Base-by-base conservation (phyloP, 2,113 vertebrate species). In the Ciconia stormi region DNA sequence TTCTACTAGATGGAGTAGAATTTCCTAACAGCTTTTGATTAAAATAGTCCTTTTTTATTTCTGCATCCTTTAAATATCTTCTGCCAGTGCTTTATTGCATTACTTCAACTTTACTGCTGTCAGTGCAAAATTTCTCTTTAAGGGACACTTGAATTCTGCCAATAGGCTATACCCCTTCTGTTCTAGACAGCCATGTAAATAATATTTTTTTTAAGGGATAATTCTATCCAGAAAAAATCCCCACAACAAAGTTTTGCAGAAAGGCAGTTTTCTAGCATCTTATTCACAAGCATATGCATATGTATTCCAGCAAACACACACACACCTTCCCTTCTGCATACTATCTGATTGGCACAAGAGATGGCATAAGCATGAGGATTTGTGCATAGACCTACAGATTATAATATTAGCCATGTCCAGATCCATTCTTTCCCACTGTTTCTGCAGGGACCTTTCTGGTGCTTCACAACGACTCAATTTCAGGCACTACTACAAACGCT, bases 1-100 rank as follows among this genome's bases (percentile, higher is more conserved):
- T 79, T 95, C 69, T 82, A 27, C 30, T 87, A 91, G 92, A 49
- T 69, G 6, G 29, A 69, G 40, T 82, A 78, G 82, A 81, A 82
- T 89, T 95, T 89, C 52, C 86, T 78, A 94, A 90, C 73, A 73
- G 61, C 34, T 92, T 91, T 91, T 94, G 50, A 93, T 95, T 93
- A 82, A 95, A 84, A 86, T 73, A 85, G 9, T 62, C 0, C 20
- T 49, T 76, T 85, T 66, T 6, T 10, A n/a, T 10, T 59, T 87
- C 52, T 90, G 27, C 40, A 66, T 77, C 58, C 81, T 80, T 89
- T 89, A 84, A 89, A 87, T 90, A 47, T 89, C 22, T 93, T 92
- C 58, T 94, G 22, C 78, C 72, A 84, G n/a, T 38, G 36, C 61
- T 91, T 92, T 93, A 71, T 87, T 84, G 27, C 69, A 71, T 95